Base-by-base conservation (phyloP, 2,113 vertebrate species). In the Alethe castanea region DNA sequence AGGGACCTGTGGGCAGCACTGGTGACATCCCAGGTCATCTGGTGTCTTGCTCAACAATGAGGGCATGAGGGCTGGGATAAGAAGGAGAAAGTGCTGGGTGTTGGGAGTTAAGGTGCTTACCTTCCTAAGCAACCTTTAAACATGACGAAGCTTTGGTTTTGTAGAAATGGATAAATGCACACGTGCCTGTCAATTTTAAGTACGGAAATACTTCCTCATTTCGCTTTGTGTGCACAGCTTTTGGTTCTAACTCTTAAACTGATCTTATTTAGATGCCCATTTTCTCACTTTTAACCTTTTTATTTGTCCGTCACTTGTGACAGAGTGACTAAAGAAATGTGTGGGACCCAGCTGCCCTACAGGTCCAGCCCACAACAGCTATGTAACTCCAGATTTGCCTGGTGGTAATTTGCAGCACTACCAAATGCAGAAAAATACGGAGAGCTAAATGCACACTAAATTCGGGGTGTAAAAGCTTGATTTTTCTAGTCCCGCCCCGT, bases 151-250 rank as follows among this genome's bases (percentile, higher is more conserved):
- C 31, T 28, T 28, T 14, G 12, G 2, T 26, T 79, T 88, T 72
- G 15, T 13, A 11, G 25, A 77, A 87, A 52, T 20, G 15, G 24
- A 40, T 77, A 11, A 72, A 72, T 2, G 13, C 11, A n/a, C 36
- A n/a, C 3, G 1, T 24, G 5, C 8, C 24, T 38, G 19, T 20
- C 2, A 1, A 36, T 14, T 26, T 0, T 0, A 73, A 36, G 17
- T 16, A 23, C 10, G 14, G 9, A 64, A 35, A 54, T 20, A 44
- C 10, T 24, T 74, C 29, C 35, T 36, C 19, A 17, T 45, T 73
- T 78, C 31, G 28, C 15, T 59, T 70, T 59, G 14, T 8, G 5
- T 1, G 1, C 42, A 33, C 12, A 52, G 14, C 8, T 60, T 64
- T 76, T 60, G 19, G 13, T 10, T 54, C 38, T 35, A 54, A 6